Percentiles rank a stretch among this genome's conserved stretches.
Conservation (phyloP, 2,797 vertebrate genomes). For the Falco novaeseelandiae region DNA sequence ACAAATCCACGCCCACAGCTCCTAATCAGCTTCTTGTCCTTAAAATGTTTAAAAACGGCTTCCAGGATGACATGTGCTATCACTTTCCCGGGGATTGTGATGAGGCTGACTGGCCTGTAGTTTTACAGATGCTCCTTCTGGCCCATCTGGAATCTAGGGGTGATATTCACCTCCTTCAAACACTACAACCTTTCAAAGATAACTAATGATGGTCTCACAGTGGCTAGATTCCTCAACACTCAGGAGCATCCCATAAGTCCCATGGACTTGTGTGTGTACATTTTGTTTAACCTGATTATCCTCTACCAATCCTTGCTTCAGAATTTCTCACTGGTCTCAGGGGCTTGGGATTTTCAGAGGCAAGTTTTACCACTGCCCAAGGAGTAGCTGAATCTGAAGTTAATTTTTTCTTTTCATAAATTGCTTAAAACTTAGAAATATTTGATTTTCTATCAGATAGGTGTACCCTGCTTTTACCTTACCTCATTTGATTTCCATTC, state of each 20-base stretch:
- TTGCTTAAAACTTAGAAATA: neutral
- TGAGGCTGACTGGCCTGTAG: neutral
- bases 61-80: neutral
- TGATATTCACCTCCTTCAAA: neutral
- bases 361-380: neutral
- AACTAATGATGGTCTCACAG: neutral
- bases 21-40: neutral
- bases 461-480: no score
- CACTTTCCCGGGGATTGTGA: neutral
- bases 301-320: neutral
- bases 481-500: neutral
- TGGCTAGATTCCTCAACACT: neutral
- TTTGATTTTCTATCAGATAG: neutral
- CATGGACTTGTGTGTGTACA: neutral
- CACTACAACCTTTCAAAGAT: neutral
- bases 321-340: neutral
- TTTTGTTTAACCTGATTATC: neutral
- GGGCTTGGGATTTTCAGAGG: neutral
- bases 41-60: neutral
- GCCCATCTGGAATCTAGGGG: neutral
- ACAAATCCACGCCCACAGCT: neutral
- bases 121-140: neutral
- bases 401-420: neutral
- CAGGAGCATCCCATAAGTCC: neutral
- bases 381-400: neutral